Evolutionary conservation across 2,113 vertebrate genomes (phyloP).

Genomic region (Sphyrna mokarran): DNA sequence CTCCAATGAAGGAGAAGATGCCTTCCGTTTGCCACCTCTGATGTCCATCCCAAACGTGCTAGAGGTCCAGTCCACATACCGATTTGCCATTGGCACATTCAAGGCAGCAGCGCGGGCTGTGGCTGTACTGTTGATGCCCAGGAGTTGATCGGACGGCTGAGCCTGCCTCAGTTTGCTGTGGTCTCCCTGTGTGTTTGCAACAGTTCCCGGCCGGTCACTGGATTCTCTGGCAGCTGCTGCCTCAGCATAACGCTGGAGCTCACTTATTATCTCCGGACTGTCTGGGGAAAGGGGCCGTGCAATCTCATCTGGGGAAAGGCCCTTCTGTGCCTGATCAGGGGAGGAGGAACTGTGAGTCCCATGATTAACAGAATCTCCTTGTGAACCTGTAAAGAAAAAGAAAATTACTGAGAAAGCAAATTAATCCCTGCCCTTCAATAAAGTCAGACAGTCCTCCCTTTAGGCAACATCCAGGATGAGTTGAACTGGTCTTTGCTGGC

Average conservation of each 20-base stretch:
- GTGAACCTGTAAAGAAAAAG: constrained; percentile 57
- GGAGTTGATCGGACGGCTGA: constrained; percentile 53
- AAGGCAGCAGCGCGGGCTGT: constrained; percentile 47
- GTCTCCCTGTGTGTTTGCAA: constrained; percentile 41
- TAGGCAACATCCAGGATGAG: neutral
- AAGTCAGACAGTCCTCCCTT: neutral
- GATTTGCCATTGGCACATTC: constrained; percentile 54
- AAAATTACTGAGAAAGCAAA: constrained; percentile 37
- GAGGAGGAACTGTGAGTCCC: constrained; percentile 84
- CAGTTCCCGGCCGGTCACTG: constrained; percentile 43
- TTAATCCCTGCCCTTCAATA: neutral
- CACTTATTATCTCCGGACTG: constrained; percentile 81
- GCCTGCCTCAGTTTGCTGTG: constrained; percentile 45
- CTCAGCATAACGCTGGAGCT: constrained; percentile 78
- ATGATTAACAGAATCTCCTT: constrained; percentile 61
- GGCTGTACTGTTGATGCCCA: constrained; percentile 52
- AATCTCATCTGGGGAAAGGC: constrained; percentile 61
- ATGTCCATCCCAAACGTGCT: constrained; percentile 54
- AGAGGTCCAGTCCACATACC: constrained; percentile 41
- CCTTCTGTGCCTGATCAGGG: constrained; percentile 57
- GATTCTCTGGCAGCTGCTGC: constrained; percentile 59
- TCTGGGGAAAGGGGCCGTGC: constrained; percentile 72
- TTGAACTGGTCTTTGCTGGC: no score
- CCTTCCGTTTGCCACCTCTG: constrained; percentile 74
- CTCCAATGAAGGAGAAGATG: constrained; percentile 57